Conservation (phyloP, 2,113 vertebrate species). For the Cathartes aura region DNA sequence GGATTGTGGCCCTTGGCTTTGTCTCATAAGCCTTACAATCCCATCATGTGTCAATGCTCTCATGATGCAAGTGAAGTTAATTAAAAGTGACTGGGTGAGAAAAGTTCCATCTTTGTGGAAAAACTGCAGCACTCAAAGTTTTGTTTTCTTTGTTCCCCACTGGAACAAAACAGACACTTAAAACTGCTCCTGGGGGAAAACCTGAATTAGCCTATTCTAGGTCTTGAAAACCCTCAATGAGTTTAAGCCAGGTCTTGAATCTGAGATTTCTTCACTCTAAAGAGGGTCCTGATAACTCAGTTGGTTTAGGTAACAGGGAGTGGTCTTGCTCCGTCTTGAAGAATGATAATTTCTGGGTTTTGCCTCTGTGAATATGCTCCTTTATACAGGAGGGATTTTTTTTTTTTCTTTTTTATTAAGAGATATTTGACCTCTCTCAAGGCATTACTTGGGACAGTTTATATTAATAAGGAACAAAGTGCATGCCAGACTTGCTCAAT, state of each 20-base stretch:
- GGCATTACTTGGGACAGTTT: not conserved
- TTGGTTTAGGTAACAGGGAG: not conserved
- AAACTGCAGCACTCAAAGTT: not conserved
- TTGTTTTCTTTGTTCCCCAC: not conserved
- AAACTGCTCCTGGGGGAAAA: not conserved
- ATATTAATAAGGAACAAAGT: constrained; percentile 33
- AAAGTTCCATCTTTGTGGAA: not conserved
- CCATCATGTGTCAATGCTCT: not conserved
- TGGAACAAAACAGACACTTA: not conserved
- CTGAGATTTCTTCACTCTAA: not conserved
- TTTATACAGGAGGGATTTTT: not conserved
- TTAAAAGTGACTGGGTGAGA: not conserved
- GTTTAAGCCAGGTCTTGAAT: not conserved
- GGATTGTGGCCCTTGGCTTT: not conserved
- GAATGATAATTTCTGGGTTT: not conserved
- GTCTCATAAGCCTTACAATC: not conserved
- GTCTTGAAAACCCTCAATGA: not conserved
- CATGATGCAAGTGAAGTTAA: not conserved
- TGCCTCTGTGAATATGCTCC: not conserved
- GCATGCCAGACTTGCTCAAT: not conserved
- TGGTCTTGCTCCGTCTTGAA: not conserved
- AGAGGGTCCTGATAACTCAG: not conserved
- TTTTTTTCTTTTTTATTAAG: not conserved
- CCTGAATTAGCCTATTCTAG: constrained; percentile 6
- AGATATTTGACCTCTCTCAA: not conserved